Evolutionary conservation across 2,888 invertebrate species (phyloP), one percentile per base, ranked within the genome.

Genomic region (Trachelus stipa): DNA sequence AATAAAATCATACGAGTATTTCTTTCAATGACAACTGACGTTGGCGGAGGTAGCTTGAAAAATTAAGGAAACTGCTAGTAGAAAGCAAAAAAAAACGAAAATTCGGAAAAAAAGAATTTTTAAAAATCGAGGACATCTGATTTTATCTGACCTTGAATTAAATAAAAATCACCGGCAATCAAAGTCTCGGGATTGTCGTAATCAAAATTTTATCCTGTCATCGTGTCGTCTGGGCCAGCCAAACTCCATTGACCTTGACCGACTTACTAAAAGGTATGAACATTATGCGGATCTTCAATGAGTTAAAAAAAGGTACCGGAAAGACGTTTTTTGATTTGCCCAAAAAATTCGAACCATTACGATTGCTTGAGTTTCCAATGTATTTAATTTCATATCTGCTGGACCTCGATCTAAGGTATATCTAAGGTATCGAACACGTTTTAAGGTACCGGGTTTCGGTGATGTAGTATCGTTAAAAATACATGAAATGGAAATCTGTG

Each of bases 401-500:
- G 23, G 6, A 56, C 6, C 0, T 56, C 2, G 23, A 9, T 56
- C 23, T 56, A 56, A 34, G 9, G 34, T 34, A 34, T 34, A 34
- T 34, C 34, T 11, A 1, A 56, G 56, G 23, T 23, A 23, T 56
- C 23, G 56, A 56, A 56, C 9, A 9, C 56, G 56, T 56, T 6
- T 56, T 9, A 23, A 56, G 56, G 23, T 56, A 23, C 9, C 56
- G 1, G 23, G 23, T 9, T 56, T 56, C 15, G 6, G 23, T 3
- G 56, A 31, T 69, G n/a, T 12, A 4, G 31, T 35, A 30, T n/a
- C 74, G 35, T 74, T 35, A 74, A 74, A 74, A 74, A 35, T 74
- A 74, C 34, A 34, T 23, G 0, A n/a, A 74, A 34, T 34, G 74
- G 23, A 56, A 35, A 81, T 83, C 81, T 80, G 75, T 77, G 82